phyloP scores from a whole-genome alignment of 2,888 invertebrate species.

The Agrochola circellaris region DNA sequence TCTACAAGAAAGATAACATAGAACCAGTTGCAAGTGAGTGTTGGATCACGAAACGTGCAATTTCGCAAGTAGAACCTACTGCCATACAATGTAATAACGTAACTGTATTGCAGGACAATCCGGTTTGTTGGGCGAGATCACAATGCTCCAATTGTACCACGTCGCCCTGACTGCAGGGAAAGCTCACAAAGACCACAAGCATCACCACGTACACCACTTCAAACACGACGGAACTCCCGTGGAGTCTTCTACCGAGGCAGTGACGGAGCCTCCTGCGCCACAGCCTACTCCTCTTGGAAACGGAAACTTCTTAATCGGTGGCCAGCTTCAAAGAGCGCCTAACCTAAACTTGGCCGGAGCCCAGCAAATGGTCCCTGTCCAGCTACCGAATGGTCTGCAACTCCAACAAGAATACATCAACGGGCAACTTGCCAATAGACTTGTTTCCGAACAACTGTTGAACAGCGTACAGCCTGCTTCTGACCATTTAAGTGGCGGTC shows the following conservation, averaged over 20 bases:
- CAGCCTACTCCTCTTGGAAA: conserved; percentile 85
- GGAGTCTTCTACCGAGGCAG: conserved; percentile 91
- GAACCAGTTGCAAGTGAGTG: conserved; percentile 80
- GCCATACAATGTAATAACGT: conserved; percentile 12
- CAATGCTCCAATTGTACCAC: conserved; percentile 95
- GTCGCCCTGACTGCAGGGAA: conserved; percentile 96
- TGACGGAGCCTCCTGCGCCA: conserved; percentile 88
- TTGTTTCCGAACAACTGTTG: conserved; percentile 90
- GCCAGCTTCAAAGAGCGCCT: conserved; percentile 92
- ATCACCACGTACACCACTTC: conserved; percentile 95
- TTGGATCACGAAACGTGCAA: conserved; percentile 9
- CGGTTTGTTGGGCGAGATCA: conserved; percentile 94
- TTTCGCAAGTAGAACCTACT: conserved; percentile 16
- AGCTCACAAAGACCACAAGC: conserved; percentile 96
- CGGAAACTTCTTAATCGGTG: conserved; percentile 91
- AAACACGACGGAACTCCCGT: conserved; percentile 93
- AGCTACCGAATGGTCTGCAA: conserved; percentile 87
- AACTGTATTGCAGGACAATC: conserved; percentile 88
- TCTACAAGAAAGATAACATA: conserved; percentile 79
- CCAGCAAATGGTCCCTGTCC: conserved; percentile 86
- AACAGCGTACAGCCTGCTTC: conserved; percentile 77
- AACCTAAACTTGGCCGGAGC: conserved; percentile 88
- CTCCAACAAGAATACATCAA: conserved; percentile 91
- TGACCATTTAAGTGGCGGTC: conserved; percentile 67
- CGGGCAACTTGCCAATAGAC: conserved; percentile 91